phyloP scores from a whole-genome alignment of 2,888 invertebrate genomes.

The Carterocephalus palaemon region DNA sequence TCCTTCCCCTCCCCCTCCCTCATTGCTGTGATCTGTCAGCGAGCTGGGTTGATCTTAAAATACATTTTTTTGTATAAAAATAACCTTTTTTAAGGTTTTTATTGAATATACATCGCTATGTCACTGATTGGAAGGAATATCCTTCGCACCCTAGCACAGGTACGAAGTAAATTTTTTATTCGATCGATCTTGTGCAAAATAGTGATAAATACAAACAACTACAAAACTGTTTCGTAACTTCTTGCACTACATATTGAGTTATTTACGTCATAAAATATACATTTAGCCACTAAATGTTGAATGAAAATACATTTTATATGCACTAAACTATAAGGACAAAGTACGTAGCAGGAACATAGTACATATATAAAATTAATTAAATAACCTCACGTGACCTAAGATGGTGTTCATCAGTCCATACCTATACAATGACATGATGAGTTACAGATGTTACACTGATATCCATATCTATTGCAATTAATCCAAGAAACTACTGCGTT shows the following conservation, averaged over 20 bases:
- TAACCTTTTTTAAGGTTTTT: constrained; percentile 46
- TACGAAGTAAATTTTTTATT: constrained; percentile 35
- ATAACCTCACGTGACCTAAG: constrained; percentile 38
- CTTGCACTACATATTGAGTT: background rate
- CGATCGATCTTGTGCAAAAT: constrained; percentile 8
- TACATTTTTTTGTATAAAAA: constrained; percentile 44
- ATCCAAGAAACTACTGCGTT: background rate
- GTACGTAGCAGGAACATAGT: background rate
- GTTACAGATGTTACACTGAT: background rate
- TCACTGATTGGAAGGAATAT: constrained; percentile 65
- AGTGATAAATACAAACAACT: constrained; percentile 6
- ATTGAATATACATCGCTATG: constrained; percentile 44
- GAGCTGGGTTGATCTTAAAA: constrained; percentile 54
- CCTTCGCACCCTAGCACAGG: constrained; percentile 64
- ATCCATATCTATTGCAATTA: background rate
- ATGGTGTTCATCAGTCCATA: constrained; percentile 12
- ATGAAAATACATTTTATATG: too few relatives aligned
- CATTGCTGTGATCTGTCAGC: constrained; percentile 14
- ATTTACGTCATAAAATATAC: constrained; percentile 1
- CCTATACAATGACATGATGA: background rate
- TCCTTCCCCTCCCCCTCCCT: background rate
- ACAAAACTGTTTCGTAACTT: constrained; percentile 64
- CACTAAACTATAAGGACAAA: too few relatives aligned
- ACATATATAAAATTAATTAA: constrained; percentile 23
- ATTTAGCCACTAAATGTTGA: too few relatives aligned